Evolutionary conservation across 53 echinoderm and acorn worm genomes (phyloP), one percentile per base, ranked within the genome.

Genomic region (Crossaster papposus): DNA sequence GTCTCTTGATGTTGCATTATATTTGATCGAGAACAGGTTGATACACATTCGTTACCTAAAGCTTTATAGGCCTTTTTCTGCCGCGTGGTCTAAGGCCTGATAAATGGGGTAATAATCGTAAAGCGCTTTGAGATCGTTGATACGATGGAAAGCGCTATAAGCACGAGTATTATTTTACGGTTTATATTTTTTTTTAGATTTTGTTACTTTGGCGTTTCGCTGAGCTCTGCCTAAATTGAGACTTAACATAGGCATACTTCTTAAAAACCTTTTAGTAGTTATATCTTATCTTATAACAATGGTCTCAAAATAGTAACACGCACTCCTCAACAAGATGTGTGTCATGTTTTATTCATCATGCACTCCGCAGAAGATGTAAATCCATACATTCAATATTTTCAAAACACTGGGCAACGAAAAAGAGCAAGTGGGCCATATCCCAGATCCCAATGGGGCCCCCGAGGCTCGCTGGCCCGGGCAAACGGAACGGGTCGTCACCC

Each of bases 301-400:
- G 1, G 18, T 28, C 71, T 64, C 64, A 64, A 81, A 81, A 81
- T 81, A 81, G 81, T 32, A 29, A 55, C 81, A 64, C 34, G 26
- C 71, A 0, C 44, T n/a, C 71, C 30, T 31, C 71, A 71, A n/a
- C 23, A 17, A n/a, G 71, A 71, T 71, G 23, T 8, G 13, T 28
- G 65, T 28, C 83, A 70, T 83, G 83, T 68, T 83, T 83, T 83
- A 65, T 83, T 83, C 83, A 65, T 63, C 44, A 35, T 13, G 50
- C 36, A 65, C 24, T 22, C 17, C 74, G 62, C 36, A 83, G 33
- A 22, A 32, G 64, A 83, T 32, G 34, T 55, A 30, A 58, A 58
- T n/a, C 58, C 81, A 81, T 68, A 15, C 83, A 70, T 29, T 26
- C 53, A 78, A 33, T 78, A 28, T 52, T 65, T 83, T 28, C n/a